phyloP scores from a whole-genome alignment of 2,797 vertebrate species.

The Streptopelia turtur region DNA sequence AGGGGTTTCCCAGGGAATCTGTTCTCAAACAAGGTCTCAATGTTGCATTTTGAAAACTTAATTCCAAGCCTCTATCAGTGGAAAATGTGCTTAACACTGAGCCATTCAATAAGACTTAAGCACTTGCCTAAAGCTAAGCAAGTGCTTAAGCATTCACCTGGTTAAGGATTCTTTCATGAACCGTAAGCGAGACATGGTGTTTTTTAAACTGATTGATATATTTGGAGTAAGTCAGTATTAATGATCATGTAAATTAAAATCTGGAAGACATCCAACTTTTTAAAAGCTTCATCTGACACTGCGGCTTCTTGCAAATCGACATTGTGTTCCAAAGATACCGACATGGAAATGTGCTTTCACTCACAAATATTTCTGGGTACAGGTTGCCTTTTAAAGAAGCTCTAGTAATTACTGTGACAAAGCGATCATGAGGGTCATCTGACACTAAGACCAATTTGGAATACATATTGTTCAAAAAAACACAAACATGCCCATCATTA shows the following conservation, averaged over 20 bases:
- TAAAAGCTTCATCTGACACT: constrained; percentile 62
- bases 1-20: background rate
- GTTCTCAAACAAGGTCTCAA: background rate
- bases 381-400: background rate
- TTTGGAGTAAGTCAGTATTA: constrained; percentile 67
- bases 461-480: constrained; percentile 22
- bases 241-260: constrained; percentile 69
- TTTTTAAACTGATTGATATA: constrained; percentile 64
- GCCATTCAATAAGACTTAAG: background rate
- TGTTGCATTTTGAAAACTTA: background rate
- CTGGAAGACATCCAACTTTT: constrained; percentile 56
- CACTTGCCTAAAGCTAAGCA: background rate
- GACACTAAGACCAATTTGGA: background rate
- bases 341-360: background rate
- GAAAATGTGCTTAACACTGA: background rate
- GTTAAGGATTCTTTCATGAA: constrained; percentile 37
- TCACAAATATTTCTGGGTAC: constrained; percentile 24
- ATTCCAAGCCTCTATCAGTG: background rate
- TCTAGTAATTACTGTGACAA: background rate
- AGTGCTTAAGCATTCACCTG: constrained; percentile 47
- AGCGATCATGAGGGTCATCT: background rate
- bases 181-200: background rate
- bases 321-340: constrained; percentile 20
- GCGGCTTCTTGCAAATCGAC: constrained; percentile 39
- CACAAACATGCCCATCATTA: background rate